Evolutionary conservation across 2,888 invertebrate species (phyloP).

Genomic region (Mantis religiosa): DNA sequence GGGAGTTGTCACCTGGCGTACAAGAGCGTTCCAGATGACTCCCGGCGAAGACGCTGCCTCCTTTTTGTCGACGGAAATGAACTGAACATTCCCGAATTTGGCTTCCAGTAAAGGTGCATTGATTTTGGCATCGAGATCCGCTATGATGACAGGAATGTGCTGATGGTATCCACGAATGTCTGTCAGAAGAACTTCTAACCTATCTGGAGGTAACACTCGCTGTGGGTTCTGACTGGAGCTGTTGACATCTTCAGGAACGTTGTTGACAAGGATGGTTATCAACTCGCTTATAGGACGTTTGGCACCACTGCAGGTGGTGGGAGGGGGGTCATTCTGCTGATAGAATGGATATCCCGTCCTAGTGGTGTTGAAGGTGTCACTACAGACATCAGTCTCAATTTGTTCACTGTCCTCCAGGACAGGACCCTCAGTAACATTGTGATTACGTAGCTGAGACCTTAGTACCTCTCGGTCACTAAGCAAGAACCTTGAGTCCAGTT

Average conservation of each 20-base stretch:
- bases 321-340: constrained; percentile 28
- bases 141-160: constrained; percentile 23
- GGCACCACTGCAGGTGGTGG: constrained; percentile 8
- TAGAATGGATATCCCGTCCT: constrained; percentile 30
- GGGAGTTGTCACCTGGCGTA: constrained; percentile 34
- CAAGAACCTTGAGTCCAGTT: constrained; percentile 26
- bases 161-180: constrained; percentile 27
- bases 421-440: not conserved
- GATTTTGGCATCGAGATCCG: constrained; percentile 3
- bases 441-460: not conserved
- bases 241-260: constrained; percentile 5
- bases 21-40: constrained; percentile 33
- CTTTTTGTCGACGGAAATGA: not conserved
- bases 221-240: not conserved
- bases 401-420: not conserved
- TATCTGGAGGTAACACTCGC: not conserved
- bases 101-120: not conserved
- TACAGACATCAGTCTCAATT: constrained; percentile 24
- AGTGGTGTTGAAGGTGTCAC: constrained; percentile 19
- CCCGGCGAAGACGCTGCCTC: constrained; percentile 26
- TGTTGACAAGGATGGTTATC: constrained; percentile 23
- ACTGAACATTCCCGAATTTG: not conserved
- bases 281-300: constrained; percentile 27
- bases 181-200: constrained; percentile 20
- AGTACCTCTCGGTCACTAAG: constrained; percentile 17